Conservation (phyloP, 2,888 invertebrate species). For the Acanthosepion esculentum region DNA sequence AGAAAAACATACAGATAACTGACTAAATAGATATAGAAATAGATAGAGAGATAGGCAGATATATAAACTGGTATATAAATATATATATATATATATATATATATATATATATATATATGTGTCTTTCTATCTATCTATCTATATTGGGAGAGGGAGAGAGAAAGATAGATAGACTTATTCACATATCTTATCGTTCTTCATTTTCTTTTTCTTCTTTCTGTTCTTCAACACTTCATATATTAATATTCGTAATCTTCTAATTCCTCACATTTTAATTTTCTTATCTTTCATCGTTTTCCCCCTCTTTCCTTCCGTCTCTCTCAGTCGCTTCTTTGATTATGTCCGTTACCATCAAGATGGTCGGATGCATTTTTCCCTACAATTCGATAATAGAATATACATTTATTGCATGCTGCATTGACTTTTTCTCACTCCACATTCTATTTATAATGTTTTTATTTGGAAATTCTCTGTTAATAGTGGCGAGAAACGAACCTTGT, state of each 20-base stretch:
- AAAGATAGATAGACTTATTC: no score
- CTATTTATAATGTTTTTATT: background rate
- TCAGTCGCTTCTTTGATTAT: background rate
- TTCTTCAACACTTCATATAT: background rate
- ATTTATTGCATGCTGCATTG: background rate
- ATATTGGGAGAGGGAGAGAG: no score
- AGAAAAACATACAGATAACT: no score
- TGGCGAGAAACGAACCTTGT: background rate
- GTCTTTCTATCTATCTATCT: no score
- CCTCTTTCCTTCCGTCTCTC: background rate
- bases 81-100: no score
- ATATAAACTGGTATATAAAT: no score
- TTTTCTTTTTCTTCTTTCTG: background rate
- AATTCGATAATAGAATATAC: background rate
- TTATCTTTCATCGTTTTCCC: background rate
- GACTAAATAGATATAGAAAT: no score
- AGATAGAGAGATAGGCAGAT: no score
- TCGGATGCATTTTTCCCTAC: background rate
- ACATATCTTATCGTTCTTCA: background rate
- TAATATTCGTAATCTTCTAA: background rate
- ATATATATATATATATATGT: no score
- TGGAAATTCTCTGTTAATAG: background rate
- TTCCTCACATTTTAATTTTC: background rate
- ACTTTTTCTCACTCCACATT: background rate
- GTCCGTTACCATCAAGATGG: background rate